Conservation (phyloP, 2,797 vertebrate species). For the Selene dorsalis region DNA sequence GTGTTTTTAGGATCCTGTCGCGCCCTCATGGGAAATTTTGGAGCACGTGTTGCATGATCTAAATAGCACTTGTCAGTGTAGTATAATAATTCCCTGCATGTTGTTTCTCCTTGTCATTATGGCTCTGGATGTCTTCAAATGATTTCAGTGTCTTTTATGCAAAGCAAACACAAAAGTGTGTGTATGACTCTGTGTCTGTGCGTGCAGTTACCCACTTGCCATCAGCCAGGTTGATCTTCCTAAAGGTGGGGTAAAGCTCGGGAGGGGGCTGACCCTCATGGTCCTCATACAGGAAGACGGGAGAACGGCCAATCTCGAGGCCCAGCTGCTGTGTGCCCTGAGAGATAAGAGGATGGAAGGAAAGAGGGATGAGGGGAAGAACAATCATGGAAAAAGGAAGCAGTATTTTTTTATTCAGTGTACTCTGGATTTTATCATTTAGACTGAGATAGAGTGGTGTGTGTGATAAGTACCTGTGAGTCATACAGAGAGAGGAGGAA, state of each 20-base stretch:
- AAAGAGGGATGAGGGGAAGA: not conserved
- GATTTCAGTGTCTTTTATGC: not conserved
- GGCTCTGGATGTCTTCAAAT: not conserved
- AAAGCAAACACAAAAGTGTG: not conserved
- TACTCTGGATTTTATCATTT: no score
- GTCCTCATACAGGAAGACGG: conserved; percentile 95
- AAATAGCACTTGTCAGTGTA: not conserved
- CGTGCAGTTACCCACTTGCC: conserved; percentile 89
- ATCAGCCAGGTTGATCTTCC: conserved; percentile 92
- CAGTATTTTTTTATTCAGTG: no score
- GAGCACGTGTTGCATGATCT: no score
- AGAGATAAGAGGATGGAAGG: not conserved
- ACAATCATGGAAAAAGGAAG: not conserved
- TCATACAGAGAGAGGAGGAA: conserved; percentile 95
- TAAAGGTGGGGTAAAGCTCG: conserved; percentile 93
- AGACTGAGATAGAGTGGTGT: not conserved
- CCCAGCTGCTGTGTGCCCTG: conserved; percentile 93
- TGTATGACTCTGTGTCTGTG: not conserved
- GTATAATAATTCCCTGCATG: not conserved
- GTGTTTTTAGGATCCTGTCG: not conserved
- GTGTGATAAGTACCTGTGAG: conserved; percentile 77
- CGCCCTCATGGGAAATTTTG: not conserved
- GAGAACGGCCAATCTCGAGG: conserved; percentile 93
- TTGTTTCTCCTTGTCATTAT: not conserved
- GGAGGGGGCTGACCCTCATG: conserved; percentile 91